Conservation (phyloP, 2,888 invertebrate genomes). For the Eristalinus sepulchralis region DNA sequence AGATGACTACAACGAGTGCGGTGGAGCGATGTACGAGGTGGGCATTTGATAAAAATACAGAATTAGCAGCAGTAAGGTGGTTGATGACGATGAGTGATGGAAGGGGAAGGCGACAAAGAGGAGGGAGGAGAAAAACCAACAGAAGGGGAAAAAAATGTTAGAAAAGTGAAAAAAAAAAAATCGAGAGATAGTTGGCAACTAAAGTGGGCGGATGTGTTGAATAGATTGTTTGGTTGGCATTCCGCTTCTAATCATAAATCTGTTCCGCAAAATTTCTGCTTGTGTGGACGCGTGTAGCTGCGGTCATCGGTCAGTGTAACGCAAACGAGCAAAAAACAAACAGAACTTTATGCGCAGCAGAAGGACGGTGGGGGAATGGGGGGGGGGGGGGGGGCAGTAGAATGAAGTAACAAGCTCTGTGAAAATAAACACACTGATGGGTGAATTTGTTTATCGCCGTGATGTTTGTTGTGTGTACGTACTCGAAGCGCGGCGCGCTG, state of each 20-base stretch:
- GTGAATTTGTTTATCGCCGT: slow-evolving; percentile 57
- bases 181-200: slow-evolving; percentile 7
- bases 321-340: slow-evolving; percentile 4
- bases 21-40: neutral
- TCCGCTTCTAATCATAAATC: slow-evolving; percentile 44
- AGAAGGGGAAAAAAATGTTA: neutral
- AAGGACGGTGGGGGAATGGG: slow-evolving; percentile 1
- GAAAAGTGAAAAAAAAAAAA: neutral
- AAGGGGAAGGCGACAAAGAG: neutral
- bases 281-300: neutral
- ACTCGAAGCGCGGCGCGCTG: neutral
- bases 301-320: slow-evolving; percentile 63
- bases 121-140: neutral
- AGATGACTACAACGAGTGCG: neutral
- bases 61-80: neutral
- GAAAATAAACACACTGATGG: slow-evolving; percentile 34
- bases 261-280: slow-evolving; percentile 8
- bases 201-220: neutral
- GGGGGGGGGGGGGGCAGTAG: neutral
- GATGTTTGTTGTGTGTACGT: slow-evolving; percentile 30
- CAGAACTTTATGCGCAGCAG: neutral
- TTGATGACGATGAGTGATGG: neutral
- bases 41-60: slow-evolving; percentile 33
- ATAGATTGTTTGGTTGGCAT: slow-evolving; percentile 7
- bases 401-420: slow-evolving; percentile 38